Evolutionary conservation across 2,797 vertebrate species (phyloP).

Genomic region (Holocentrus rufus): DNA sequence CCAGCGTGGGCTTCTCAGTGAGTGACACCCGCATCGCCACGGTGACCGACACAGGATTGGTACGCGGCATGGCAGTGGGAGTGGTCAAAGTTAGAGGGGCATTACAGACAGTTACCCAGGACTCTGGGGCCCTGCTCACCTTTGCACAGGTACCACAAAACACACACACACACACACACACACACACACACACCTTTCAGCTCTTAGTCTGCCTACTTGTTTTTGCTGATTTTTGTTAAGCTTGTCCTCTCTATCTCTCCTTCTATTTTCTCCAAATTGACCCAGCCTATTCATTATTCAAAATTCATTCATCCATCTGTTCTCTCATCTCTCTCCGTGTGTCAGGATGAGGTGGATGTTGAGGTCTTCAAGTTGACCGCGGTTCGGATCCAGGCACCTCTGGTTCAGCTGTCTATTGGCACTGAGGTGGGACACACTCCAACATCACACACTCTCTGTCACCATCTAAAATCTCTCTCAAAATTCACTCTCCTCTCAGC

Average conservation of each 20-base stretch:
- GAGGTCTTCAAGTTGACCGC: constrained; percentile 76
- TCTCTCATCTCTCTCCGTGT: not conserved
- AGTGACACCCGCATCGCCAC: constrained; percentile 70
- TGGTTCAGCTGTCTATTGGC: constrained; percentile 72
- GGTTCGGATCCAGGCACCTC: constrained; percentile 76
- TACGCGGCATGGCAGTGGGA: constrained; percentile 56
- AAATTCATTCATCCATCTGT: not conserved
- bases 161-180: not conserved
- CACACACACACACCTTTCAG: not conserved
- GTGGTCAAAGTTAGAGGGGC: too few species aligned
- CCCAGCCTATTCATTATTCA: not conserved
- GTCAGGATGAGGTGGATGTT: constrained; percentile 77
- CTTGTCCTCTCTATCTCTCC: too few species aligned
- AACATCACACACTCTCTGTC: not conserved
- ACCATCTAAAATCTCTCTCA: not conserved
- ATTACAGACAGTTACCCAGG: too few species aligned
- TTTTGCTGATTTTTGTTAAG: not conserved
- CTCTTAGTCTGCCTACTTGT: not conserved
- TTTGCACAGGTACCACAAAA: constrained; percentile 78
- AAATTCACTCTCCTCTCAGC: too few species aligned
- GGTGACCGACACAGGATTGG: constrained; percentile 76
- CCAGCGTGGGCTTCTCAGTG: constrained; percentile 83
- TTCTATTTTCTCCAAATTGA: not conserved
- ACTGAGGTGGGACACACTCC: constrained; percentile 67
- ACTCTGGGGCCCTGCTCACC: constrained; percentile 77